Conservation (phyloP, 1,140 invertebrate genomes). For the Anastrepha obliqua region DNA sequence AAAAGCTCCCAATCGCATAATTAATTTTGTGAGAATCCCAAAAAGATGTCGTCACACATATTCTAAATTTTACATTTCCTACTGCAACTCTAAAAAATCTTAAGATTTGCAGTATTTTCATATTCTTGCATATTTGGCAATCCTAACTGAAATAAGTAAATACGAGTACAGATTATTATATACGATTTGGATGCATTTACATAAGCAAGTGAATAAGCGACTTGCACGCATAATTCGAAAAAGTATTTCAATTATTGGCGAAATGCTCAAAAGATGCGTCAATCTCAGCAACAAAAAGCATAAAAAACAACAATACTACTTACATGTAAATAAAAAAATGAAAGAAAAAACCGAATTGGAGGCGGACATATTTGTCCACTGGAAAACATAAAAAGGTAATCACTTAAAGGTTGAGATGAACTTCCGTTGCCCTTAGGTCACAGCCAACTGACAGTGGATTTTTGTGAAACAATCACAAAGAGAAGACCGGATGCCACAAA, state of each 20-base stretch:
- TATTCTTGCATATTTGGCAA: background rate
- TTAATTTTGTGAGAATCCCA: no score
- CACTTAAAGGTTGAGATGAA: background rate
- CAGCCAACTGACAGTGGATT: background rate
- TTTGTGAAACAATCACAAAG: background rate
- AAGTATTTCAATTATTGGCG: conserved; percentile 55
- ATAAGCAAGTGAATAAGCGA: conserved; percentile 55
- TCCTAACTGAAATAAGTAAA: background rate
- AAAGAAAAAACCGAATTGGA: background rate
- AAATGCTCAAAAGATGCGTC: conserved; percentile 22
- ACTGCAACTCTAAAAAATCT: no score
- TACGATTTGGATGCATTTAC: background rate
- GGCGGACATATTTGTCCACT: background rate
- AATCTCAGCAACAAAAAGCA: background rate
- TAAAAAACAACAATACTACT: background rate
- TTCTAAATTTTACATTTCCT: no score
- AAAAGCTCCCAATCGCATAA: no score
- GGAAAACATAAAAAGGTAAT: background rate
- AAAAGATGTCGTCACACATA: no score
- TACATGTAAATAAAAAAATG: background rate
- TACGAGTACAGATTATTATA: background rate
- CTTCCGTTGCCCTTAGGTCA: background rate
- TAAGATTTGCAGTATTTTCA: background rate
- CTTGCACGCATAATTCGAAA: conserved; percentile 66
- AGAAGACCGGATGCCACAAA: background rate